A percentile compares a stretch with the other conserved stretches of the same genome.
These are phyloP conservation scores for Spodoptera exigua DNA, from an alignment of 2,888 invertebrate species.

Conservation along the genomic window DNA sequence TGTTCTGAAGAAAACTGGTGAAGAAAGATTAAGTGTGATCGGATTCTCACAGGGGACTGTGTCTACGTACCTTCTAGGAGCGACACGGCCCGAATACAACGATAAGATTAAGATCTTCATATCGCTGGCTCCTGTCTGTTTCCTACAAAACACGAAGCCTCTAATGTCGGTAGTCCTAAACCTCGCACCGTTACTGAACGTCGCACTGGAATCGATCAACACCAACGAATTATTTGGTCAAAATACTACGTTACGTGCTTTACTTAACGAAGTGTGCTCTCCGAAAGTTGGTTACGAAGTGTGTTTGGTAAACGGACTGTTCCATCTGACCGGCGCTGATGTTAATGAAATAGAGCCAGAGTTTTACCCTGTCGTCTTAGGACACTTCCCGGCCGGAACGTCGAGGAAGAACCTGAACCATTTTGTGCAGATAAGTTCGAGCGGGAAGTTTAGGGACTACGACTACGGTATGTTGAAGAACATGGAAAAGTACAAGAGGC, in stretches of 20 bases:
- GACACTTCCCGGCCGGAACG: constrained; percentile 67
- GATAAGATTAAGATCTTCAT: constrained; percentile 85
- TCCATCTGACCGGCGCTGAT: constrained; percentile 54
- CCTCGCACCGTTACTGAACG: constrained; percentile 47
- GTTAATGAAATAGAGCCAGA: constrained; percentile 58
- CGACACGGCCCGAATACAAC: constrained; percentile 88
- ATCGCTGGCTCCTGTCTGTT: constrained; percentile 67
- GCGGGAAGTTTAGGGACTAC: constrained; percentile 62
- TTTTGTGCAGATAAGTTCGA: constrained; percentile 60
- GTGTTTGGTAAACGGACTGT: constrained; percentile 54
- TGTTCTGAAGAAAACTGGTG: constrained; percentile 77
- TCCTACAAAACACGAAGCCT: constrained; percentile 48
- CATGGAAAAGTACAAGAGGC: constrained; percentile 56
- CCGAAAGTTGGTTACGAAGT: constrained; percentile 54
- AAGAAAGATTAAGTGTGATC: constrained; percentile 88
- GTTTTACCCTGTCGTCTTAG: constrained; percentile 55
- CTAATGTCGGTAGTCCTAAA: constrained; percentile 30
- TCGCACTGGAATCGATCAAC: constrained; percentile 27
- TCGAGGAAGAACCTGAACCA: constrained; percentile 69
- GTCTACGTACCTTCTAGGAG: constrained; percentile 84
- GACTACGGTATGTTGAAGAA: constrained; percentile 67
- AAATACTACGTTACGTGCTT: constrained; percentile 40
- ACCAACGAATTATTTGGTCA: constrained; percentile 54
- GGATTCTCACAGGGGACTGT: constrained; percentile 92
- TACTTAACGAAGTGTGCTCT: constrained; percentile 57